Evolutionary conservation across 1,140 invertebrate species (phyloP).

Genomic region (Ooceraea biroi): DNA sequence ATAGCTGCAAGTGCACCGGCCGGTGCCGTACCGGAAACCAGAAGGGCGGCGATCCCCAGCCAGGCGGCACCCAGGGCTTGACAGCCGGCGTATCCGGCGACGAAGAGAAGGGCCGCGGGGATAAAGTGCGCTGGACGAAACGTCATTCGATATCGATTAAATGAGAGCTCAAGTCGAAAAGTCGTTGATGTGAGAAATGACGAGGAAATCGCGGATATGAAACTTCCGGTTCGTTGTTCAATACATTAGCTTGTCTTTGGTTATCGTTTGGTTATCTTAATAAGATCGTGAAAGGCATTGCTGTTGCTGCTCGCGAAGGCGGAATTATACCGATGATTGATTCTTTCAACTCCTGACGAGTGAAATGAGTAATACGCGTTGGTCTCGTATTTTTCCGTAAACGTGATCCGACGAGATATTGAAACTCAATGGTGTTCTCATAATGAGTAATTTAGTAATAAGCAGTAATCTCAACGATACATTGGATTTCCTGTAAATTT

Average conservation of each 20-base stretch:
- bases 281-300: slow-evolving; percentile 25
- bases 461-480: too few relatives aligned
- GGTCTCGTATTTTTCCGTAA: background rate
- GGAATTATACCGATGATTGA: background rate
- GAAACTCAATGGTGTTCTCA: too few relatives aligned
- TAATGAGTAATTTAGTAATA: too few relatives aligned
- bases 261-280: slow-evolving; percentile 35
- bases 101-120: slow-evolving; percentile 88
- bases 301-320: too few relatives aligned
- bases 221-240: slow-evolving; percentile 7
- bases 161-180: background rate
- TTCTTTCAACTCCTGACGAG: background rate
- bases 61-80: slow-evolving; percentile 88
- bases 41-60: slow-evolving; percentile 87
- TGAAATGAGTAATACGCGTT: slow-evolving; percentile 7
- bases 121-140: slow-evolving; percentile 86
- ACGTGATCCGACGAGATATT: too few relatives aligned
- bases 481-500: background rate
- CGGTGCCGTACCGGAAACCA: slow-evolving; percentile 87
- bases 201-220: background rate
- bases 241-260: background rate
- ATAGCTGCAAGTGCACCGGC: slow-evolving; percentile 87
- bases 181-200: background rate
- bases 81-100: slow-evolving; percentile 88
- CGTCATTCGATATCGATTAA: background rate